Evolutionary conservation across 1,140 invertebrate species (phyloP), one percentile per base, ranked within the genome.

Genomic region (Armadillidium nasatum): DNA sequence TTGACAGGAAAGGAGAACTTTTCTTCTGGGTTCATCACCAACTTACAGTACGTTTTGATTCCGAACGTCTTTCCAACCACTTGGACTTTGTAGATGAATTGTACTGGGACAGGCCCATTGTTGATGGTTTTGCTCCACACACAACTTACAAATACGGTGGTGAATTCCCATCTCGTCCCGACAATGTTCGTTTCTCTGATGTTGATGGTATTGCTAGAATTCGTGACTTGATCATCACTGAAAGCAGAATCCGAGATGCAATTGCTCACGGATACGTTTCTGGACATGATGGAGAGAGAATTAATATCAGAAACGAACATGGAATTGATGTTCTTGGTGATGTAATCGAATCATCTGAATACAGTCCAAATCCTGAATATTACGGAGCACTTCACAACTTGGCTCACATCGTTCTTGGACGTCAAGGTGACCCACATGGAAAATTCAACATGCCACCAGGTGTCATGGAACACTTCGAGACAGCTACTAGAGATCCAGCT

Each of bases 111-210:
- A 79, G 81, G n/a, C 77, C 80, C 15, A 83, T 82, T 54, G 54
- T 7, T 4, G 88, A 88, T 82, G 90, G 90, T 19, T 92, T 88
- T 83, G 86, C 88, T 75, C 88, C 0, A n/a, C 86, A 88, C 82
- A 82, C 91, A 79, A 87, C 85, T 73, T 84, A 87, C 78, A 86
- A 87, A 75, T 91, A 90, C 78, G 90, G 91, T 76, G 89, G n/a
- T 43, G 86, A 89, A 81, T 86, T 89, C 78, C 88, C 89, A 60
- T 84, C 86, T 54, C 88, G 91, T 76, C 86, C 88, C 4, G 83
- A 88, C 44, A 86, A 86, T 44, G 44, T 79, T 54, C 45, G 69
- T 44, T 79, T 71, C 72, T 13, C 9, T 13, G 72, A 73, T 45
- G 72, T 73, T 10, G 46, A 46, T 4, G 72, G 72, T 22, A 7